Percentiles rank a stretch among this genome's conserved stretches.
These are phyloP conservation scores for Rana temporaria DNA, from an alignment of 2,113 vertebrate species.

Conservation along the genomic window DNA sequence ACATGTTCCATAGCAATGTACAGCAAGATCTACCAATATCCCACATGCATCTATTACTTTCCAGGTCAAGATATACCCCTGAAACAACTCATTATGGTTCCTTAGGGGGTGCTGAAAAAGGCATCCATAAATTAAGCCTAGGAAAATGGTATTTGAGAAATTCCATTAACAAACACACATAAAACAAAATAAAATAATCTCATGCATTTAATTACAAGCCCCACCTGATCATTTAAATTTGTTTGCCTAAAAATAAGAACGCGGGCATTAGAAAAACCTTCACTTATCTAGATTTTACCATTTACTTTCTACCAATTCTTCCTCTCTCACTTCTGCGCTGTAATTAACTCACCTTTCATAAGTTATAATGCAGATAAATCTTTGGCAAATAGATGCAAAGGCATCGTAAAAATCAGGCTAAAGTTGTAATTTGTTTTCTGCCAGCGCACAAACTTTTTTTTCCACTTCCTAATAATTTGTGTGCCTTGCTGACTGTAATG, in stretches of 20 bases:
- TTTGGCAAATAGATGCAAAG: constrained; percentile 42
- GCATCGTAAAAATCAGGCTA: constrained; percentile 53
- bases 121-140: constrained; percentile 5
- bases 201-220: constrained; percentile 7
- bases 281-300: constrained; percentile 6
- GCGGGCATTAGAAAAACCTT: not conserved
- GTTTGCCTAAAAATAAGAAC: constrained; percentile 29
- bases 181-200: constrained; percentile 11
- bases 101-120: not conserved
- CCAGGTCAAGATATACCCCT: not conserved
- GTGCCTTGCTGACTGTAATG: constrained; percentile 59
- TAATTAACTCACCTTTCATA: constrained; percentile 52
- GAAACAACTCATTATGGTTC: not conserved
- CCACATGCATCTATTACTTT: constrained; percentile 12
- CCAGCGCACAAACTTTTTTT: constrained; percentile 49
- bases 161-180: constrained; percentile 9
- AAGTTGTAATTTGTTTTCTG: constrained; percentile 59
- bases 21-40: not conserved
- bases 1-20: constrained; percentile 2
- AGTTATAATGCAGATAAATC: constrained; percentile 52
- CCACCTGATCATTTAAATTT: constrained; percentile 21
- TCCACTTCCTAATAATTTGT: constrained; percentile 51
- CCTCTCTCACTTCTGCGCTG: constrained; percentile 29
- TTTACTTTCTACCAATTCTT: constrained; percentile 19
- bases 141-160: not conserved